Percentiles rank a stretch among this genome's conserved stretches.
Conservation (phyloP, 2,113 vertebrate genomes). For the Trogon melanurus region DNA sequence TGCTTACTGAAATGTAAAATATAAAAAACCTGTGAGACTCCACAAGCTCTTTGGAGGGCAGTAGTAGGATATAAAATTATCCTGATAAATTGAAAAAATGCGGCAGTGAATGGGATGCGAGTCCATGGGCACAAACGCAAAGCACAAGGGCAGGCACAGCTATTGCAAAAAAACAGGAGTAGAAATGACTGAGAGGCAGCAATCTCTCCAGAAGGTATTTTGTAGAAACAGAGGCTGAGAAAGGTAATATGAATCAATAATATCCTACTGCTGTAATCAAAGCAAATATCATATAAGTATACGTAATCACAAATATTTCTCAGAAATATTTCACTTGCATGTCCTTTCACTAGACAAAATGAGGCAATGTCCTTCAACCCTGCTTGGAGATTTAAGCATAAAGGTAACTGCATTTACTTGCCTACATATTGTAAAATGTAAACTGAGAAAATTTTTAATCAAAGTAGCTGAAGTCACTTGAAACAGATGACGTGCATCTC, state of each 20-base stretch:
- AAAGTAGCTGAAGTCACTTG: not conserved
- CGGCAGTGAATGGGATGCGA: rapidly evolving
- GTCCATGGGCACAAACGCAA: not conserved
- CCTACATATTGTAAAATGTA: not conserved
- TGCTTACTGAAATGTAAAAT: not conserved
- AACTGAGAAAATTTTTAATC: not conserved
- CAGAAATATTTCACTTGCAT: not conserved
- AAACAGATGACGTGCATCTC: not conserved
- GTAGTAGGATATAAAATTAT: not conserved
- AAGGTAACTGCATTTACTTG: not conserved
- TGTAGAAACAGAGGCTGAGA: not conserved
- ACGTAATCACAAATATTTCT: slow-evolving; percentile 7
- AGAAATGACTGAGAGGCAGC: not conserved
- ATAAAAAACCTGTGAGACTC: not conserved
- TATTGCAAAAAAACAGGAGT: not conserved
- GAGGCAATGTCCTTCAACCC: slow-evolving; percentile 12
- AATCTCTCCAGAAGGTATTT: not conserved
- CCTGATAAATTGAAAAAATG: not conserved
- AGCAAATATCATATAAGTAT: not conserved
- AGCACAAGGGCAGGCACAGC: not conserved
- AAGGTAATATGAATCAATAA: not conserved
- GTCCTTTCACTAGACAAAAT: not conserved
- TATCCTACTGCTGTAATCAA: not conserved
- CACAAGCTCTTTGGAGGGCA: not conserved
- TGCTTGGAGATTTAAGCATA: not conserved